Base-by-base conservation (phyloP, 1,140 invertebrate genomes). In the Drosophila pandora region DNA sequence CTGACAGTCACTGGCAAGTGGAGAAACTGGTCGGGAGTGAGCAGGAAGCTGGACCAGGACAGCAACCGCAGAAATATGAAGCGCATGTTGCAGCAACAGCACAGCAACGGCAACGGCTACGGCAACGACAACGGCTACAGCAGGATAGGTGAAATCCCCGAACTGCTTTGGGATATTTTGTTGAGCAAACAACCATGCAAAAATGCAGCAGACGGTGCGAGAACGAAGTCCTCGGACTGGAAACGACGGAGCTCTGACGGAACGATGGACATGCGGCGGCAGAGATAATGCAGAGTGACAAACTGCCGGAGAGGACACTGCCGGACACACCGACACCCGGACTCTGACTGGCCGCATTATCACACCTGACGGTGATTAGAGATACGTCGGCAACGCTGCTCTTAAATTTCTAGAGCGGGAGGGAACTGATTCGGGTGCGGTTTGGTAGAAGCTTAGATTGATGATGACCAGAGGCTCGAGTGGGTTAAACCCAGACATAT, bases 61-160 rank as follows among this genome's bases (percentile, higher is more conserved):
- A 64, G 70, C 56, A 87, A 78, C 82, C 83, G 82, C 82, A 81
- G 82, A 81, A 85, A 81, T 78, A 85, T 87, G 74, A 85, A 53
- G 74, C 61, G 50, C 61, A 65, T 48, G 50, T 45, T 65, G 63
- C 68, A 61, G 69, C 22, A 37, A 37, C 34, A 32, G 32, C 32
- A 32, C 32, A 32, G 34, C 25, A 49, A 64, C 6, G 39, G n/a
- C 39, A 43, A 43, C 39, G 12, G 34, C 48, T 23, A 43, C 37
- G 62, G 50, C 54, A 37, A 9, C 37, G 50, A 28, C 28, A 37
- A 7, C 37, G 50, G 34, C 28, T 17, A 17, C 41, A 45, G n/a
- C 49, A 56, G 34, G 65, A 59, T 43, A 48, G 72, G 58, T 76
- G 53, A 76, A 84, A 76, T 64, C 62, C 67, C 60, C 52, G 50